Evolutionary conservation across 2,797 vertebrate species (phyloP).

Genomic region (Natrix natrix): DNA sequence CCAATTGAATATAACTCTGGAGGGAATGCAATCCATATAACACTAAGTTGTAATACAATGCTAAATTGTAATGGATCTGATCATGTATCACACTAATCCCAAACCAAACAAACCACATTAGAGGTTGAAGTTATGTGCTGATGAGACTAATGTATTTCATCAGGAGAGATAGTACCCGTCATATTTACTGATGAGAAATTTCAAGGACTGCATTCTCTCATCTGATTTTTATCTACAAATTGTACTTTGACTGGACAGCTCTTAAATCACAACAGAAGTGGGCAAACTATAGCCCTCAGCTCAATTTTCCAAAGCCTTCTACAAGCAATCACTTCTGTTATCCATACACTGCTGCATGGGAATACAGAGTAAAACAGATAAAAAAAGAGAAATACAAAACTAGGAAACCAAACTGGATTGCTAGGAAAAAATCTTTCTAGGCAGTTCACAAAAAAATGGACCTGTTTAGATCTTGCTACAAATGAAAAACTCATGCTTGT

Average conservation of each 20-base stretch:
- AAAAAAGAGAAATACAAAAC: background rate
- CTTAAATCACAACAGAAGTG: background rate
- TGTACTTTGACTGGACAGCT: background rate
- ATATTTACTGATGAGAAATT: background rate
- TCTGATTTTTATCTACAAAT: background rate
- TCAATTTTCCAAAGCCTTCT: background rate
- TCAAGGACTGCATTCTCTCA: background rate
- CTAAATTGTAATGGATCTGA: background rate
- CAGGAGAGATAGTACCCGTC: background rate
- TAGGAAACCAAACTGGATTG: background rate
- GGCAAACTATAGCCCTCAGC: background rate
- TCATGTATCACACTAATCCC: background rate
- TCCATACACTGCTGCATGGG: background rate
- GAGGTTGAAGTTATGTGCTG: background rate
- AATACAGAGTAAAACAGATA: background rate
- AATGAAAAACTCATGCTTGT: background rate
- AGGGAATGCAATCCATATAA: background rate
- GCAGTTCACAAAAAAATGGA: background rate
- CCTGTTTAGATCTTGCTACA: background rate
- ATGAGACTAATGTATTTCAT: background rate
- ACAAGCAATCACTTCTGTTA: background rate
- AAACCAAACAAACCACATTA: background rate
- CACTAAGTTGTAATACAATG: background rate
- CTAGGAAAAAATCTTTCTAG: background rate
- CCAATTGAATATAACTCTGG: background rate